Evolutionary conservation across 2,797 vertebrate species (phyloP).

Genomic region (Hapalemur alaotrensis): DNA sequence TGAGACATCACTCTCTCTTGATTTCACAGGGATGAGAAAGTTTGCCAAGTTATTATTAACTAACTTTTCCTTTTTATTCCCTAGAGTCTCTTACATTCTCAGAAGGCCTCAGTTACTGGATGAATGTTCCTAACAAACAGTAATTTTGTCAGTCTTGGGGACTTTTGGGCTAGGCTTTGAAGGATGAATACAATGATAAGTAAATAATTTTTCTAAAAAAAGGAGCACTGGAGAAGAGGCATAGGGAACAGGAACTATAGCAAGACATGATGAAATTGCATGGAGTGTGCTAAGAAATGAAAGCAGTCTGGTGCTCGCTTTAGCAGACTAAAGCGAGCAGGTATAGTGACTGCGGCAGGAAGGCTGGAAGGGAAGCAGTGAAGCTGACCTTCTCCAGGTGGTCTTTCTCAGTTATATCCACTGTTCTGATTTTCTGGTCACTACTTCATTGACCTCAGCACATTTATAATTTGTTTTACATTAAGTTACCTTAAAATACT

Average conservation of each 20-base stretch:
- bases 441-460: not conserved
- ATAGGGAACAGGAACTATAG: not conserved
- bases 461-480: not conserved
- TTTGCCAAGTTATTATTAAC: not conserved
- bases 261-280: not conserved
- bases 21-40: not conserved
- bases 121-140: not conserved
- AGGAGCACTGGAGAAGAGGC: not conserved
- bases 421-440: not conserved
- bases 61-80: not conserved
- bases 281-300: not conserved
- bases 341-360: fast-evolving
- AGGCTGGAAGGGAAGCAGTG: too few species aligned
- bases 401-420: not conserved
- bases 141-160: not conserved
- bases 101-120: not conserved
- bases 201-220: not conserved
- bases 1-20: not conserved
- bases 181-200: not conserved
- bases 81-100: not conserved
- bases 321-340: too few species aligned
- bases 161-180: not conserved
- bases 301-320: not conserved
- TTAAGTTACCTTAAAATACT: not conserved
- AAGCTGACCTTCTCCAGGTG: not conserved